Conservation (phyloP, 2,797 vertebrate species). For the Sebastiscus tertius region DNA sequence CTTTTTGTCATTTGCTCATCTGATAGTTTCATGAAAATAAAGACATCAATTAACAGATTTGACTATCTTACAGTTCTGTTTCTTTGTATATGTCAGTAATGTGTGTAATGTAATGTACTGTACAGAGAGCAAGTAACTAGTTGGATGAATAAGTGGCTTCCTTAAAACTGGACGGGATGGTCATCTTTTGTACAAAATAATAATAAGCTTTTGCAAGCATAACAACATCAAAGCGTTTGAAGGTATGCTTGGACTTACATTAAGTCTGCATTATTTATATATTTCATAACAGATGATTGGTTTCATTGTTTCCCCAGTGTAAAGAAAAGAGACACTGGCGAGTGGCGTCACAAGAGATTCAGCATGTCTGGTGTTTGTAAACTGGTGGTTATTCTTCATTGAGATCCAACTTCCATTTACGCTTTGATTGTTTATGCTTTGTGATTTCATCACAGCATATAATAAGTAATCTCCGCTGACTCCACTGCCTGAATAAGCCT, state of each 20-base stretch:
- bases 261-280: neutral
- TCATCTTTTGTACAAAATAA: conserved; percentile 15
- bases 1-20: neutral
- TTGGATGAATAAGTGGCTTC: neutral
- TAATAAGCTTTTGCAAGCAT: neutral
- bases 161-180: conserved; percentile 4
- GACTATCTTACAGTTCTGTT: neutral
- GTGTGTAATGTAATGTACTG: conserved; percentile 17
- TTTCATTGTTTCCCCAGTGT: neutral
- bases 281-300: neutral
- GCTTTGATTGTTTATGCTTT: neutral
- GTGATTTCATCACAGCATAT: neutral
- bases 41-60: neutral
- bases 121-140: conserved; percentile 2
- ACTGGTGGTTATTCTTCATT: conserved; percentile 24
- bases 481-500: neutral
- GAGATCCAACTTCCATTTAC: neutral
- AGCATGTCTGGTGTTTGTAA: conserved; percentile 43
- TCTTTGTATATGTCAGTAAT: conserved; percentile 27
- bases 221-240: neutral
- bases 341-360: neutral
- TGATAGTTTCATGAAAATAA: conserved; percentile 5
- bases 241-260: neutral
- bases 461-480: neutral
- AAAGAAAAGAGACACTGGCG: neutral